Evolutionary conservation across 2,888 invertebrate species (phyloP).

Genomic region (Mycalesis mineus): DNA sequence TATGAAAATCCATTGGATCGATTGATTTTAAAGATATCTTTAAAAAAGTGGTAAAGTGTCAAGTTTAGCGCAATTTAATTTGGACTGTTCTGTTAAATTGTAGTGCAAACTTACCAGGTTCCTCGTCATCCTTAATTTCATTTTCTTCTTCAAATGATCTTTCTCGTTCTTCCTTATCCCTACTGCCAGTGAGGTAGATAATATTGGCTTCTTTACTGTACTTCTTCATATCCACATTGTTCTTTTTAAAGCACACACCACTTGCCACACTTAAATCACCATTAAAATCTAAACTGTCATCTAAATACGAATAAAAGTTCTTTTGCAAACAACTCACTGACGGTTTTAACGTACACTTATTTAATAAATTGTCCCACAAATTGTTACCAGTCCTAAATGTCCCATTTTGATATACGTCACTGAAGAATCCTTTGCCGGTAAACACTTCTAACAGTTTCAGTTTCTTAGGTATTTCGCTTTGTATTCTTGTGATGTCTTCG

Average conservation of each 20-base stretch:
- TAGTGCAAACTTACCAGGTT: slow-evolving; percentile 48
- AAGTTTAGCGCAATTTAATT: too few relatives aligned
- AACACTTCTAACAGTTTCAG: slow-evolving; percentile 56
- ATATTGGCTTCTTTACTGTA: slow-evolving; percentile 75
- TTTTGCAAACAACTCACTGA: slow-evolving; percentile 86
- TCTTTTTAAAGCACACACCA: slow-evolving; percentile 81
- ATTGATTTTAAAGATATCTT: too few relatives aligned
- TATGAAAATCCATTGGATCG: too few relatives aligned
- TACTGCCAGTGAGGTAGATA: slow-evolving; percentile 63
- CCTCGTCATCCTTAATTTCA: slow-evolving; percentile 57
- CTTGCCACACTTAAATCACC: slow-evolving; percentile 83
- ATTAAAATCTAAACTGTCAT: slow-evolving; percentile 80
- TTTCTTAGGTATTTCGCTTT: slow-evolving; percentile 49
- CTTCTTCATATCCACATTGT: slow-evolving; percentile 79
- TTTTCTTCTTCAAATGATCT: slow-evolving; percentile 58
- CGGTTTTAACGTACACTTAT: slow-evolving; percentile 82
- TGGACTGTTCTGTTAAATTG: too few relatives aligned
- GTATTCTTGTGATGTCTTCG: slow-evolving; percentile 35
- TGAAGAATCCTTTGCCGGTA: slow-evolving; percentile 54
- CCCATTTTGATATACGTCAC: slow-evolving; percentile 64
- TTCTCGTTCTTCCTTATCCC: slow-evolving; percentile 36
- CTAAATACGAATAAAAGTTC: slow-evolving; percentile 85
- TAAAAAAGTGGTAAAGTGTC: too few relatives aligned
- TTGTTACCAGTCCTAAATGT: slow-evolving; percentile 80
- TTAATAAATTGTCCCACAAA: slow-evolving; percentile 85